Base-by-base conservation (phyloP, 2,888 invertebrate genomes). In the Apoderus coryli region DNA sequence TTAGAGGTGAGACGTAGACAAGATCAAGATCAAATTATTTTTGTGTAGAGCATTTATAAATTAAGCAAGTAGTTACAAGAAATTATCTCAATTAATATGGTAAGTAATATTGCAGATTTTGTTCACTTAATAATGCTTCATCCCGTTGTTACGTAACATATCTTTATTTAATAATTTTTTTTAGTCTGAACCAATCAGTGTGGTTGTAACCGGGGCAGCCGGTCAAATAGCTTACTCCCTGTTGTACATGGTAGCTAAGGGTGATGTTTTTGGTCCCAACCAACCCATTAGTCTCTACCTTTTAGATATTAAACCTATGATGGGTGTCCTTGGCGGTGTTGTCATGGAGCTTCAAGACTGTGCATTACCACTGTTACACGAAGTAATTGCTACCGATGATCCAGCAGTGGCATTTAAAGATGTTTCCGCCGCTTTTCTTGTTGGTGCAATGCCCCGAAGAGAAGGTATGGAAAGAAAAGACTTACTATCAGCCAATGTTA, bases 181-280 rank as follows among this genome's bases (percentile, higher is more conserved):
- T 35, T 57, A 82, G 80, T 64, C 71, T 49, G 75, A 78, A 60
- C 84, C 92, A 53, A 79, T 95, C 51, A 78, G 76, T 63, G 89
- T 96, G 42, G 80, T 92, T 36, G 84, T 99, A 15, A 98, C 96
- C 31, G 98, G 98, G 37, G 98, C 98, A 46, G 98, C 96, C 36
- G 98, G 98, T 10, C 98, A 99, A 64, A 99, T 98, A 46, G 95
- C 92, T 36, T 98, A 98, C 60, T 95, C 95, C 2, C 64, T 99
- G 25, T 65, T 98, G 9, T 89, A 89, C 54, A 85, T 90, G 63
- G 72, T 98, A 44, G 89, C 89, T 9, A 89, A 89, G 48, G 98
- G 96, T 36, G 82, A 88, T 56, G 92, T 95, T 1, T 96, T 96
- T 57, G 96, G 96, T 15, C 66, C 69, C 28, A 67, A 84, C 26